Base-by-base conservation (phyloP, 2,888 invertebrate species). In the Tinea pellionella region DNA sequence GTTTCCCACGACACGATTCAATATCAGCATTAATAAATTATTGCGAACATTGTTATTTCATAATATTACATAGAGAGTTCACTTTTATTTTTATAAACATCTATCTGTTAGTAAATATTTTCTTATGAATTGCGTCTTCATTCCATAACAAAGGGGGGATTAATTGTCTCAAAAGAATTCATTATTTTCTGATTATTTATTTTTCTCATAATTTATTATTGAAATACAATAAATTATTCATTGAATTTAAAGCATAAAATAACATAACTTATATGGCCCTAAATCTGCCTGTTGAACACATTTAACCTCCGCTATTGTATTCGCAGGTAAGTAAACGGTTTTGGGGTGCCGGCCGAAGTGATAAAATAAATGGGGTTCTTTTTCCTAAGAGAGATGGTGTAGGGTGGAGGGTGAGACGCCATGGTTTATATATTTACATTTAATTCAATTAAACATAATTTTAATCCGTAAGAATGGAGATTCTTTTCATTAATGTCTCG, bases 371-470 rank as follows among this genome's bases (percentile, higher is more conserved):
- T 60, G 61, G 61, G 42, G 37, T 59, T 57, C n/a, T n/a, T 64
- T 61, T 61, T 60, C 61, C 19, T 47, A 19, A 51, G 19, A 61
- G 62, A 62, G 61, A 62, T 62, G 60, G 61, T 56, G 6, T 30
- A 24, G 61, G 51, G 18, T 18, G 55, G 56, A 18, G 56, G 29
- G 56, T 56, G 29, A 29, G 15, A 56, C 3, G 30, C n/a, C 29
- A 19, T 57, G 37, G 9, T 2, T 12, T 37, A 37, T 37, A 37
- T n/a, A 6, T 37, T 37, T 37, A 15, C 47, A 37, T 64, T 65
- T 66, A 68, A 72, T 72, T 69, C 71, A 72, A 72, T 73, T 72
- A 73, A 66, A 64, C 65, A 64, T 64, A 67, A 71, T 67, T 71
- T 24, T 24, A 24, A 3, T 3, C 24, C n/a, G n/a, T 72, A 13